Evolutionary conservation across 2,113 vertebrate species (phyloP), one percentile per base, ranked within the genome.

Genomic region (Falco punctatus): DNA sequence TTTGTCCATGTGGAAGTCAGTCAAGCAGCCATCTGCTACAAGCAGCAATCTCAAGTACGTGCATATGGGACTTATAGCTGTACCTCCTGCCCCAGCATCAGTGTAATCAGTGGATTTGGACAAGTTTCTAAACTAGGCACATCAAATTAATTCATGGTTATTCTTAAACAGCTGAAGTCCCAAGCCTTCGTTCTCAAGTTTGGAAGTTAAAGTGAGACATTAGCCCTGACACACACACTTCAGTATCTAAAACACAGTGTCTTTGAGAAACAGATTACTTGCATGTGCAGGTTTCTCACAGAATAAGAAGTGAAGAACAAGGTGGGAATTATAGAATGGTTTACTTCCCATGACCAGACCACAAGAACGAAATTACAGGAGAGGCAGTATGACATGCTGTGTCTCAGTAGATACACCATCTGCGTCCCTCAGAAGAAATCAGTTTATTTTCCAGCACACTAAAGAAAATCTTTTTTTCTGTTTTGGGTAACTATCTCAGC

Each of bases 391-490:
- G 4, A 26, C 5, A 61, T 81, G 13, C 22, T 77, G 8, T 90
- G 15, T 94, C 88, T 96, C 95, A 86, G 11, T 51, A 78, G 10
- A 70, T 75, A 32, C 4, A 86, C 64, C 74, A 81, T 93, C 90
- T 90, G 9, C 92, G 72, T 69, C 75, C 55, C 71, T 96, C 73
- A 82, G 28, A 81, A 85, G 44, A 74, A 91, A 65, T 58, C 67
- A 65, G 21, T 58, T 94, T 91, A 89, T 96, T 88, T 94, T 88
- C 23, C 26, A 88, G 33, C 14, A 62, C 3, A 8, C 24, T 86
- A 74, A 93, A 81, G 49, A 94, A 74, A 32, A 79, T 94, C 71
- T 97, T 96, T 96, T 77, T 77, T 94, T 81, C 92, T 96, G 79
- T 81, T 95, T 97, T 96, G 69, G 65, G 21, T 90, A 97, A 95